phyloP scores from a whole-genome alignment of 1,140 invertebrate species.

The Hyphantria cunea region DNA sequence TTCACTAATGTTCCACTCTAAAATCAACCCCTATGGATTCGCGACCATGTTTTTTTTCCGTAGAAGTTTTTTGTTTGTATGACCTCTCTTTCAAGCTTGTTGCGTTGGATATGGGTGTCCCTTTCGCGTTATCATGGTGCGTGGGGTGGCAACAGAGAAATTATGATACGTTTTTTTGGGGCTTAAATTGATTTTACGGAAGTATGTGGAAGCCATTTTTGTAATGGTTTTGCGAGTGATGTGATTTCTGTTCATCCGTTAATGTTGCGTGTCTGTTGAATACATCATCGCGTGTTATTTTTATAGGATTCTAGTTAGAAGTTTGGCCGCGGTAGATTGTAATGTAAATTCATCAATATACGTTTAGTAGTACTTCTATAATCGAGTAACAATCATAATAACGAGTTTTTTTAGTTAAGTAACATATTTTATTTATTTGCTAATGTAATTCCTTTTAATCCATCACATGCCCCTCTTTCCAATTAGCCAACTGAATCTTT shows the following conservation, averaged over 20 bases:
- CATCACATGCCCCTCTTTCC: too few relatives aligned
- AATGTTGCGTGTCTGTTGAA: not conserved
- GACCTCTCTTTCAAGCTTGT: conserved; percentile 41
- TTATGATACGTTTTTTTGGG: conserved; percentile 76
- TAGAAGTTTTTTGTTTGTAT: conserved; percentile 72
- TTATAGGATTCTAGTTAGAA: too few relatives aligned
- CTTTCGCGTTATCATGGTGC: conserved; percentile 51
- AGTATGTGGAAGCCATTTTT: conserved; percentile 69
- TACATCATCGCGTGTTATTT: too few relatives aligned
- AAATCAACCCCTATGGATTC: conserved; percentile 69
- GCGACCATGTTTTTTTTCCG: conserved; percentile 75
- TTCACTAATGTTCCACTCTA: conserved; percentile 72
- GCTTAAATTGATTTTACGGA: conserved; percentile 77
- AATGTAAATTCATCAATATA: too few relatives aligned
- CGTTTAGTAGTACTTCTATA: too few relatives aligned
- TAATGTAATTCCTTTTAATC: too few relatives aligned
- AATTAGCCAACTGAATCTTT: too few relatives aligned
- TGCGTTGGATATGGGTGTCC: conserved; percentile 30
- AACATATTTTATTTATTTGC: too few relatives aligned
- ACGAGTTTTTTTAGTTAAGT: too few relatives aligned
- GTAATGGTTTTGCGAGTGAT: conserved; percentile 15
- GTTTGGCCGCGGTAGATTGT: too few relatives aligned
- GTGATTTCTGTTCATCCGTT: conserved; percentile 10
- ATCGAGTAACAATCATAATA: too few relatives aligned
- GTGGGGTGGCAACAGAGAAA: conserved; percentile 66